Conservation (phyloP, 2,888 invertebrate genomes). For the Suillia variegata region DNA sequence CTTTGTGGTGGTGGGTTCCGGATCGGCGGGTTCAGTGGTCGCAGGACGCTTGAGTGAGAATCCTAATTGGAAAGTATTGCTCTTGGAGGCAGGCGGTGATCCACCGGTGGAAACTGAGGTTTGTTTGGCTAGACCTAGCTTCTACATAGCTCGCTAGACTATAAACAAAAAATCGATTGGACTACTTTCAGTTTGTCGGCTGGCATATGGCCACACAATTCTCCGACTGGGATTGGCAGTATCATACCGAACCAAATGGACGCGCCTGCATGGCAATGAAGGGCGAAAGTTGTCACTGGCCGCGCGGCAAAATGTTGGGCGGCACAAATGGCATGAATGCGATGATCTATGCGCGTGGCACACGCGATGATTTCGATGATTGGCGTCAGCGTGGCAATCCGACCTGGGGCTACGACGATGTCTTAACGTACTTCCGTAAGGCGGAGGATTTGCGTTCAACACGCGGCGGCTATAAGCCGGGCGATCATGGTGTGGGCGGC, state of each 20-base stretch:
- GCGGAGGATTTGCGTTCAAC: slow-evolving; percentile 71
- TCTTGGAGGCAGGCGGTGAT: slow-evolving; percentile 81
- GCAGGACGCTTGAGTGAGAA: slow-evolving; percentile 75
- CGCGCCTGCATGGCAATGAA: slow-evolving; percentile 57
- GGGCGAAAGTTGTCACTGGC: slow-evolving; percentile 63
- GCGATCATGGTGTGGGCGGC: slow-evolving; percentile 69
- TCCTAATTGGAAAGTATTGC: slow-evolving; percentile 74
- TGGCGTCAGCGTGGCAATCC: slow-evolving; percentile 70
- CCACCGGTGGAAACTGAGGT: slow-evolving; percentile 63
- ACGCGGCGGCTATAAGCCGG: slow-evolving; percentile 38
- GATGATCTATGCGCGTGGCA: slow-evolving; percentile 72
- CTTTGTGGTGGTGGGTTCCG: slow-evolving; percentile 68
- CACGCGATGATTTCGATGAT: slow-evolving; percentile 69
- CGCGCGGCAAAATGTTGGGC: slow-evolving; percentile 70
- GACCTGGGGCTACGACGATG: slow-evolving; percentile 77
- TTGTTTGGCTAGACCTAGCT: too few species aligned
- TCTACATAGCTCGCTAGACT: background rate
- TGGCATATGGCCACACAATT: slow-evolving; percentile 58
- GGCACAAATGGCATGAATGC: slow-evolving; percentile 72
- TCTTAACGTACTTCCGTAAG: slow-evolving; percentile 82
- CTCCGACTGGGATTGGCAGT: slow-evolving; percentile 59
- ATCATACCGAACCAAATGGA: slow-evolving; percentile 55
- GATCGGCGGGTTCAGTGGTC: slow-evolving; percentile 68
- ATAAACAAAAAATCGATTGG: background rate
- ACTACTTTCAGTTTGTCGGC: slow-evolving; percentile 48